phyloP scores from a whole-genome alignment of 2,797 vertebrate species.

The Vespertilio murinus region DNA sequence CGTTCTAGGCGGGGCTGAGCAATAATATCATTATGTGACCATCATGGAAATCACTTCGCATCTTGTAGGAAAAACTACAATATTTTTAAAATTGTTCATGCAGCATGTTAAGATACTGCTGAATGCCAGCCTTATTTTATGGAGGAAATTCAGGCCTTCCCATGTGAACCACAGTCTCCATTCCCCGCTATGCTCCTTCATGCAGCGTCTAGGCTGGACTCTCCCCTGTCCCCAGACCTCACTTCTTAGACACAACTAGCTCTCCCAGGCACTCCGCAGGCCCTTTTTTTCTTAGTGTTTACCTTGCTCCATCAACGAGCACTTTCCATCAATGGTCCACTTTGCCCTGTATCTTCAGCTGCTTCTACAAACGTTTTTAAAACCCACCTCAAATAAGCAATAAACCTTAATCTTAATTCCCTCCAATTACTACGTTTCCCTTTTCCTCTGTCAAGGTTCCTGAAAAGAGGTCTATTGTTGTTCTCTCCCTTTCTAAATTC shows the following conservation, averaged over 20 bases:
- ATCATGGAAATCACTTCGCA: not conserved
- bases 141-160: not conserved
- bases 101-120: not conserved
- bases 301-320: not conserved
- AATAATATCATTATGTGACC: not conserved
- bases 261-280: not conserved
- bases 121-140: not conserved
- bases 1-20: not conserved
- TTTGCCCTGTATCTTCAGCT: not conserved
- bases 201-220: not conserved
- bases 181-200: fast-evolving
- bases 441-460: not conserved
- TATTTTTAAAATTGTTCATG: not conserved
- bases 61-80: no score
- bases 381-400: not conserved
- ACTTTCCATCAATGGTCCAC: not conserved
- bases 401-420: not conserved
- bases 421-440: not conserved
- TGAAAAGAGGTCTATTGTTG: not conserved
- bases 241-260: not conserved
- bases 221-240: not conserved
- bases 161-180: not conserved
- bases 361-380: not conserved
- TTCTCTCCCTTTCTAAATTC: not conserved
- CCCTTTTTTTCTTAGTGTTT: not conserved